Evolutionary conservation across 1,140 invertebrate genomes (phyloP).

Genomic region (Rhyacophila brunnea): DNA sequence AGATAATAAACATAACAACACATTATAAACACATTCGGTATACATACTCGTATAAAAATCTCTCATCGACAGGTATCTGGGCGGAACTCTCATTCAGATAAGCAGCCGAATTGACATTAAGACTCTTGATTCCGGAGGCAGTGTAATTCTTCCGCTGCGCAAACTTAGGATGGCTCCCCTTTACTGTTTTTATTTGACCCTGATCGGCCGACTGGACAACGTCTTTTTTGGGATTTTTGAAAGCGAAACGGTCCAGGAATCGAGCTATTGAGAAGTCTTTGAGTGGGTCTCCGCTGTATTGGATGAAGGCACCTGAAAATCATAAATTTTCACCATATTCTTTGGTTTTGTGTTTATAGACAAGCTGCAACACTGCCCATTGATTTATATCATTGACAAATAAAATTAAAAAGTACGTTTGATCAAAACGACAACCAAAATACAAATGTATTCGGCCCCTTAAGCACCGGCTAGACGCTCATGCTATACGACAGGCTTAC

Average conservation of each 20-base stretch:
- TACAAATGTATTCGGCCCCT: no score
- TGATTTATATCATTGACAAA: no score
- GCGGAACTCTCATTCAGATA: constrained; percentile 69
- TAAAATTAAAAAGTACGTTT: no score
- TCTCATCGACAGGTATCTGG: constrained; percentile 78
- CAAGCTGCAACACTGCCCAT: no score
- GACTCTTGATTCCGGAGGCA: constrained; percentile 59
- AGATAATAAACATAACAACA: no score
- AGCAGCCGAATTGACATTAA: constrained; percentile 66
- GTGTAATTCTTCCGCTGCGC: constrained; percentile 61
- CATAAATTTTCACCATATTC: not conserved
- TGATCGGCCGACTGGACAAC: constrained; percentile 13
- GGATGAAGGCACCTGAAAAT: constrained; percentile 64
- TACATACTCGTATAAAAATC: constrained; percentile 72
- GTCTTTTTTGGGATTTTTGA: constrained; percentile 89
- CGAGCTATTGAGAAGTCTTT: constrained; percentile 86
- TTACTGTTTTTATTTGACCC: constrained; percentile 39
- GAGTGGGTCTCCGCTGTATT: constrained; percentile 89
- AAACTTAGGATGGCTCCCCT: constrained; percentile 55
- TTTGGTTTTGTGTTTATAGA: no score
- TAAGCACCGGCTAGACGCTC: no score
- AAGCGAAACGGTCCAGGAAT: constrained; percentile 93
- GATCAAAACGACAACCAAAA: no score
- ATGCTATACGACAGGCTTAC: no score
- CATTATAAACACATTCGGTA: no score